phyloP scores from a whole-genome alignment of 2,888 invertebrate genomes.

The Drosophila setosimentum region DNA sequence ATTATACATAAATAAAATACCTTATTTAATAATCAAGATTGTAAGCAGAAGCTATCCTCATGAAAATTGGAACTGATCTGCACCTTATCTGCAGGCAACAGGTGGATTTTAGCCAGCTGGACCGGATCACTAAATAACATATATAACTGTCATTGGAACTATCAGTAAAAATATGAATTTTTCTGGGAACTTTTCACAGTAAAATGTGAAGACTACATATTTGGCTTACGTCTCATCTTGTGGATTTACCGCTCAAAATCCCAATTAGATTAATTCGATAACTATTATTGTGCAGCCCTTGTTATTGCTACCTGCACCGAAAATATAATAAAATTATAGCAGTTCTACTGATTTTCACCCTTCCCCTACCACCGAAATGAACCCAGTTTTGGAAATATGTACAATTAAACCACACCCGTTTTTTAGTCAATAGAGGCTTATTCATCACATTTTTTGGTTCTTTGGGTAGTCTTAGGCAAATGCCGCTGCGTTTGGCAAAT shows the following conservation, averaged over 20 bases:
- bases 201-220: not conserved
- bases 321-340: not conserved
- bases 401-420: not conserved
- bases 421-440: not conserved
- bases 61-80: not conserved
- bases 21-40: not conserved
- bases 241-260: not conserved
- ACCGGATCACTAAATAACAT: not conserved
- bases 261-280: not conserved
- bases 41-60: not conserved
- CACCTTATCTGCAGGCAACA: not conserved
- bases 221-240: not conserved
- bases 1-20: slow-evolving; percentile 7
- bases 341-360: not conserved
- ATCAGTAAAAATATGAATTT: not conserved
- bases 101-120: not conserved
- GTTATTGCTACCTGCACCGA: not conserved
- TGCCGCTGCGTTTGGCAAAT: not conserved
- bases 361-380: not conserved
- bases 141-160: not conserved
- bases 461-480: not conserved
- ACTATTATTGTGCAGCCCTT: not conserved
- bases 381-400: not conserved
- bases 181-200: not conserved
- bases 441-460: not conserved